phyloP scores from a whole-genome alignment of 2,113 vertebrate genomes.

The Dromas ardeola region DNA sequence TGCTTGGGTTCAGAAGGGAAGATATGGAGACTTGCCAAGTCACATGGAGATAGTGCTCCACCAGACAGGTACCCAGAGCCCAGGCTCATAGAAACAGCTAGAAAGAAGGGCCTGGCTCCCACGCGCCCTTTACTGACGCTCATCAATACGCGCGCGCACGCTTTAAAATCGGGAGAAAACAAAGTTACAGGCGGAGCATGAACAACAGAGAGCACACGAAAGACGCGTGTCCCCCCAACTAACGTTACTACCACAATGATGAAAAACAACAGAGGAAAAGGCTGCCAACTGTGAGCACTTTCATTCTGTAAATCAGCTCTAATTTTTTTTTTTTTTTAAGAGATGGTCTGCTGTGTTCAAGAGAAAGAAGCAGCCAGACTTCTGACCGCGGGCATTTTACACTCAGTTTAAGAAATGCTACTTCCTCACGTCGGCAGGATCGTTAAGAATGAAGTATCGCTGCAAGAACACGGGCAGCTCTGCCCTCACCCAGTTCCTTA shows the following conservation, averaged over 20 bases:
- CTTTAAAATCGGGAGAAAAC: fast-evolving
- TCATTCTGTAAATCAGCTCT: fast-evolving
- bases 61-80: neutral
- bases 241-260: fast-evolving
- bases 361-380: fast-evolving
- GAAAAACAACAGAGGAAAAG: neutral
- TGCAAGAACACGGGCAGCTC: neutral
- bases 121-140: fast-evolving
- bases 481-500: fast-evolving
- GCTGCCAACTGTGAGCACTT: fast-evolving
- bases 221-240: fast-evolving
- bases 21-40: neutral
- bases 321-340: neutral
- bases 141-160: fast-evolving
- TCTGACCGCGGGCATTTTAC: fast-evolving
- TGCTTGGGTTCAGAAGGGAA: neutral
- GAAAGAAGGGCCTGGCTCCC: neutral
- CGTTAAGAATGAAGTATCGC: fast-evolving
- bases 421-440: fast-evolving
- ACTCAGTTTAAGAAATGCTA: fast-evolving
- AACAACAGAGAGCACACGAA: fast-evolving
- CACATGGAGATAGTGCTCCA: neutral
- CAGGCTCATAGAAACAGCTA: neutral
- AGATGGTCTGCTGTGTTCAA: fast-evolving
- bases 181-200: fast-evolving